A percentile compares a stretch with the other conserved stretches of the same genome.
Evolutionary conservation across 2,797 vertebrate species (phyloP).

Genomic region (Hoplostethus atlanticus): DNA sequence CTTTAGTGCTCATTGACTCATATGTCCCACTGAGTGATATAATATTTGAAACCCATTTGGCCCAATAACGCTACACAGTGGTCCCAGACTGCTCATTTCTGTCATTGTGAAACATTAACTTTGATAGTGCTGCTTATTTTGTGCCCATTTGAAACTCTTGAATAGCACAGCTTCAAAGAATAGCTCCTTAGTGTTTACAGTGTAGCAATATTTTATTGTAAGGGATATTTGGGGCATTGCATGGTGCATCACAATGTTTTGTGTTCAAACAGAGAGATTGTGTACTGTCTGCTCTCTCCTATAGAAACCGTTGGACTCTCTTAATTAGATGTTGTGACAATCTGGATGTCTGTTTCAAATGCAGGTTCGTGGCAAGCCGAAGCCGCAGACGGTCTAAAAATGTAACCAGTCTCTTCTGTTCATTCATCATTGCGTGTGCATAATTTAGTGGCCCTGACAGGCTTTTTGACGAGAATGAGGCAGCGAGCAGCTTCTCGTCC

Average conservation of each 20-base stretch:
- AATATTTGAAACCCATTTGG: neutral
- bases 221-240: too few species aligned
- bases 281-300: too few species aligned
- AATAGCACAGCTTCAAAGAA: too few species aligned
- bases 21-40: neutral
- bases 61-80: neutral
- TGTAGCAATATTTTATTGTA: too few species aligned
- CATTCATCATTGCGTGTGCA: neutral
- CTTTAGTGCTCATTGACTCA: neutral
- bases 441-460: neutral
- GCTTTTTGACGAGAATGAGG: slow-evolving; percentile 1
- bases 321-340: neutral
- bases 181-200: too few species aligned
- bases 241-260: too few species aligned
- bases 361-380: neutral
- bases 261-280: too few species aligned
- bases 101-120: neutral
- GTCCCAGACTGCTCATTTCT: neutral
- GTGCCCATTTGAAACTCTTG: neutral
- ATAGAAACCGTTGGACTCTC: neutral
- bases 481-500: neutral
- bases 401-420: neutral
- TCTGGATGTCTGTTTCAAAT: neutral
- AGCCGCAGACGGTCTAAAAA: neutral
- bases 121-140: neutral